Conservation (phyloP, 2,888 invertebrate genomes). For the Netelia virgata region DNA sequence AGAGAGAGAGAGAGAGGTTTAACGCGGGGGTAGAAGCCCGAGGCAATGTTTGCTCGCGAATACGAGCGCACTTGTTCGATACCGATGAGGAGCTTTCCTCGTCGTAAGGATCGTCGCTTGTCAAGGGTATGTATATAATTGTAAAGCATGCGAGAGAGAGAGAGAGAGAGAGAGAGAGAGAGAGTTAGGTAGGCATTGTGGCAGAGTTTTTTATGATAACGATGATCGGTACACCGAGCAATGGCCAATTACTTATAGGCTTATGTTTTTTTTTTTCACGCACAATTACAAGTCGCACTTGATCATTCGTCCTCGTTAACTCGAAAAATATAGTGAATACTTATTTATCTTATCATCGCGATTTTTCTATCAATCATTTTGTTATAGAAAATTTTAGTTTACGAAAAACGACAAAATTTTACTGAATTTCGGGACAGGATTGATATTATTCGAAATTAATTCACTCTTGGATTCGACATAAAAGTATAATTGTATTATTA, state of each 20-base stretch:
- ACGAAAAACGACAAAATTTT: too few relatives aligned
- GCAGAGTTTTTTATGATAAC: neutral
- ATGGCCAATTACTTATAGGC: neutral
- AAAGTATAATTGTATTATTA: too few relatives aligned
- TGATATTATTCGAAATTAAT: too few relatives aligned
- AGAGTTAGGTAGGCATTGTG: neutral
- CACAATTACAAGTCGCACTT: neutral
- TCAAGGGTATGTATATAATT: constrained; percentile 4
- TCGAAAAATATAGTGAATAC: too few relatives aligned
- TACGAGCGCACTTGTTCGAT: constrained; percentile 69
- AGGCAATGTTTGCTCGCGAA: constrained; percentile 78
- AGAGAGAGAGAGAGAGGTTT: neutral
- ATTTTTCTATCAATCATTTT: too few relatives aligned
- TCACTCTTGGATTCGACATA: too few relatives aligned
- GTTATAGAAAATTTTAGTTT: too few relatives aligned
- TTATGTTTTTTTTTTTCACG: neutral
- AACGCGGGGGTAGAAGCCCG: constrained; percentile 67
- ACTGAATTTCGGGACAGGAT: too few relatives aligned
- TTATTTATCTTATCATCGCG: too few relatives aligned
- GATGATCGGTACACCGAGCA: neutral
- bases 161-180: neutral
- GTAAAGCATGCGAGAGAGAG: neutral
- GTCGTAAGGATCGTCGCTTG: constrained; percentile 45
- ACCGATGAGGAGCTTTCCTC: constrained; percentile 65
- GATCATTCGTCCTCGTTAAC: neutral